Evolutionary conservation across 1,140 invertebrate species (phyloP), one percentile per base, ranked within the genome.

Genomic region (Drosophila ohnishii): DNA sequence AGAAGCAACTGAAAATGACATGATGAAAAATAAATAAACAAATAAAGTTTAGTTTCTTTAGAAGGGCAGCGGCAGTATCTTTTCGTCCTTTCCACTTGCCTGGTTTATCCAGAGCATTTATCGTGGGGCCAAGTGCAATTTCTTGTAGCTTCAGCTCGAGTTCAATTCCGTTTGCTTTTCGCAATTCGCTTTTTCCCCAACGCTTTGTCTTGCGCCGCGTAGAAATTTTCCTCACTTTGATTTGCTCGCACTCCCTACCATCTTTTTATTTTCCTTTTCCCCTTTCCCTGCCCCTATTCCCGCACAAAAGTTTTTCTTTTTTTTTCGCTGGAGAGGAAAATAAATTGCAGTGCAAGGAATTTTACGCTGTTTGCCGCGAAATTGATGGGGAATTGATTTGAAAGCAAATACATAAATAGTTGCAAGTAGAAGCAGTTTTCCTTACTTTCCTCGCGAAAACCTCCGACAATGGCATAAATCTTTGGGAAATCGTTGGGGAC

Each of bases 331-430:
- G 57, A 80, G 76, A 69, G 66, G 75, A 85, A 87, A 86, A 86
- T 87, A 87, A 86, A 86, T 86, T 86, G 83, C 83, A 79, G 45
- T 83, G 83, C 75, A 87, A 73, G 56, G 86, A 87, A 83, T 87
- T 86, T 83, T 86, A 78, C 65, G 79, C 82, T 77, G 79, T 70
- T 71, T 73, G 72, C 78, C 75, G 83, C 83, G 75, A 87, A 86
- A 86, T 86, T 86, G 83, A 86, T 86, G 83, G 83, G 75, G 84
- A 86, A 86, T 86, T 86, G 83, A 86, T 86, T 86, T 83, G 83
- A 86, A 86, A 86, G 83, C 83, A 86, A 86, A 86, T 86, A 86
- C 83, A 86, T 86, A 86, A 87, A 85, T 85, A 85, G 82, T 75
- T 75, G 73, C 73, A 59, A 75, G 60, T 64, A 42, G 48, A 57